Evolutionary conservation across 1,140 invertebrate species (phyloP), one percentile per base, ranked within the genome.

Genomic region (Bombus balteatus): DNA sequence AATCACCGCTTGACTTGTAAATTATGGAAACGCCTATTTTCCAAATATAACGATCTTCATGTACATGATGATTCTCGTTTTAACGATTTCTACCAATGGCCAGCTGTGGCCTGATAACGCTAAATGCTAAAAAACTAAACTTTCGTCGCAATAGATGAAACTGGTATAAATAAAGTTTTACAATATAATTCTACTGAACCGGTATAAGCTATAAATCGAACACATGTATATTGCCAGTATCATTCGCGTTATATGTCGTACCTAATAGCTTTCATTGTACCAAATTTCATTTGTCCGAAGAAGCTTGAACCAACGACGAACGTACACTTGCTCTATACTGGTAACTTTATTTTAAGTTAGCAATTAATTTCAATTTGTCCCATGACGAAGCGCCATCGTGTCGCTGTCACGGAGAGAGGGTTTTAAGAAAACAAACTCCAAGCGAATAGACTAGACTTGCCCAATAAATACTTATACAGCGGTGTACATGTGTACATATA

Each of bases 341-440:
- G 8, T 28, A 65, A 32, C 10, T 41, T 62, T 59, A 25, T 77
- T 77, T 39, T 9, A 75, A 77, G 13, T 59, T 62, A 0, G 34
- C 75, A 37, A 77, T 77, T 59, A 77, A 77, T 59, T 77, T 77
- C 53, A 62, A 77, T 77, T 77, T n/a, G 34, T 41, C 3, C 8
- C 4, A 39, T 77, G 39, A 77, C 53, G 53, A 77, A 62, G 53
- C 37, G 2, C 25, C n/a, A 15, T 76, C 34, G 34, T 9, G 12
- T 28, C 25, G 39, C n/a, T 28, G 47, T 1, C 12, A 59, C 22
- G 1, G 53, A 32, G 62, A 18, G 2, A 32, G 18, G 15, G 6
- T 37, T 43, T 80, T 39, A 18, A 70, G 32, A 28, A 70, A 78
- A 78, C 39, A 43, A 12, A 13, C 5, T 62, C 39, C 22, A 15